These are phyloP conservation scores for Tragelaphus scriptus DNA, from an alignment of 2,113 vertebrate genomes.

Conservation along the genomic window DNA sequence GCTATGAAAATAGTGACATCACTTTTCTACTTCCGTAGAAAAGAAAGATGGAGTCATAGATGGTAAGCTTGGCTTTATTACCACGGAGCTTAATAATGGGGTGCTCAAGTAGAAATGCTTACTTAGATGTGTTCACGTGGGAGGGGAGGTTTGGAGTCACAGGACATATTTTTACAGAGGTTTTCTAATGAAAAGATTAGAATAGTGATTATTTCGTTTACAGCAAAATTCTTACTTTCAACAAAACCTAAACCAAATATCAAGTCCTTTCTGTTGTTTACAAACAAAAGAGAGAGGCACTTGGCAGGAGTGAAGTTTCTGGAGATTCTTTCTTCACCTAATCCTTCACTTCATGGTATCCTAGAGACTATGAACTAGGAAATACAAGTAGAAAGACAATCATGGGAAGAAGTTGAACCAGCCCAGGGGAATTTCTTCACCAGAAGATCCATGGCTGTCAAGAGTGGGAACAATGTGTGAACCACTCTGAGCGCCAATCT, in stretches of 20 bases:
- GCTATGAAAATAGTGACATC: background rate
- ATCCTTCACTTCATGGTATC: background rate
- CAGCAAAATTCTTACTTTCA: background rate
- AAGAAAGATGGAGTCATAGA: background rate
- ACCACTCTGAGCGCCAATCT: background rate
- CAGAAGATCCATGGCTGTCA: background rate
- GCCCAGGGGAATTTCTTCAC: background rate
- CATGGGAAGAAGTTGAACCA: background rate
- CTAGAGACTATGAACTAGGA: background rate
- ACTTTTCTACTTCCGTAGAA: rapidly evolving
- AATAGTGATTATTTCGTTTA: background rate
- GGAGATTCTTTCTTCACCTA: background rate
- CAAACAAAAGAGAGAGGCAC: background rate
- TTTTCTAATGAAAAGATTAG: background rate
- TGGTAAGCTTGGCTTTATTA: background rate
- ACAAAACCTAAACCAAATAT: background rate
- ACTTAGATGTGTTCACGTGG: background rate
- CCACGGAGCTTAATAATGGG: background rate
- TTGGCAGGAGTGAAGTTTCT: background rate
- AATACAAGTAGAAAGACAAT: background rate
- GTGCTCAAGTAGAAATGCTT: background rate
- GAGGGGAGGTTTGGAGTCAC: background rate
- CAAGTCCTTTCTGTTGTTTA: background rate
- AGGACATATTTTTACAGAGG: background rate
- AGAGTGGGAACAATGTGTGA: background rate